These are phyloP conservation scores for Antheraea yamamai DNA, from an alignment of 2,888 invertebrate species.

Conservation along the genomic window DNA sequence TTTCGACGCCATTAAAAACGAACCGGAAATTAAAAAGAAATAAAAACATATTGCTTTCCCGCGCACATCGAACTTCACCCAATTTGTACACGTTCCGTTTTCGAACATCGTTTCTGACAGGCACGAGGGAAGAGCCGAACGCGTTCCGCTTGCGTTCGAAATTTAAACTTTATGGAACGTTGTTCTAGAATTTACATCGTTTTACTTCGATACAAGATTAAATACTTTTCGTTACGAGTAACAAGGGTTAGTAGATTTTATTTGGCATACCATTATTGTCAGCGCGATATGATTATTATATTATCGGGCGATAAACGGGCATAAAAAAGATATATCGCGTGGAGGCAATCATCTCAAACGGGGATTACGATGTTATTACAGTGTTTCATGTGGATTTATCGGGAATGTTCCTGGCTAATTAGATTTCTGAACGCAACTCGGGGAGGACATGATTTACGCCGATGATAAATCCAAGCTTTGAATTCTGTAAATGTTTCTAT, in stretches of 20 bases:
- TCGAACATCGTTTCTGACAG: slow-evolving; percentile 59
- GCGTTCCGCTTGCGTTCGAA: slow-evolving; percentile 25
- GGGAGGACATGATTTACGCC: slow-evolving; percentile 41
- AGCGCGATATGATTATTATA: slow-evolving; percentile 80
- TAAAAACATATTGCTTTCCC: slow-evolving; percentile 81
- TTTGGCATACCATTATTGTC: slow-evolving; percentile 80
- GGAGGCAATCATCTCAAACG: slow-evolving; percentile 70
- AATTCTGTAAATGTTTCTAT: slow-evolving; percentile 16
- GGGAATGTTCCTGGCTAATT: slow-evolving; percentile 54
- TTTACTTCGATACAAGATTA: slow-evolving; percentile 20
- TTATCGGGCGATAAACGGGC: slow-evolving; percentile 78
- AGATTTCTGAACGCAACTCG: slow-evolving; percentile 44
- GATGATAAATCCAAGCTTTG: slow-evolving; percentile 36
- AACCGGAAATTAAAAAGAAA: slow-evolving; percentile 81
- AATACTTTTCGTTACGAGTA: slow-evolving; percentile 44
- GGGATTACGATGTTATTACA: slow-evolving; percentile 73
- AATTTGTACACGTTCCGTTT: slow-evolving; percentile 77
- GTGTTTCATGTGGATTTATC: slow-evolving; percentile 72
- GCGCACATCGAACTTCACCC: slow-evolving; percentile 76
- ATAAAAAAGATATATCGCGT: slow-evolving; percentile 77
- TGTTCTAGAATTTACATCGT: slow-evolving; percentile 20
- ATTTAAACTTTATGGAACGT: slow-evolving; percentile 35
- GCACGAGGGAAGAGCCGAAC: slow-evolving; percentile 47
- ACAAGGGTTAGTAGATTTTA: slow-evolving; percentile 76
- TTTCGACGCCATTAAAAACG: slow-evolving; percentile 80